Base-by-base conservation (phyloP, 2,113 vertebrate species). In the Eulacestoma nigropectus region DNA sequence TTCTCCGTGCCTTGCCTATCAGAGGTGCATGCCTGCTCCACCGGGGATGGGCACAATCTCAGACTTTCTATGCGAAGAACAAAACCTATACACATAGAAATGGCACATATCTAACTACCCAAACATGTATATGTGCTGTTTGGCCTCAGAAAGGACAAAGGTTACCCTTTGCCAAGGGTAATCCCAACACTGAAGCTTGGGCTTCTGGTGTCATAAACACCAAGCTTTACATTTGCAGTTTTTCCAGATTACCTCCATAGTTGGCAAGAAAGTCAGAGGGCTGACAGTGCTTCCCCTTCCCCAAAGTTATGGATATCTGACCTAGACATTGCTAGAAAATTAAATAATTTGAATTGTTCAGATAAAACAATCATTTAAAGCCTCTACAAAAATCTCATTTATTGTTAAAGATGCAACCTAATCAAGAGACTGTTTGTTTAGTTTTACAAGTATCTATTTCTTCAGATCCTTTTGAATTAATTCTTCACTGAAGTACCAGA, bases 11-110 rank as follows among this genome's bases (percentile, higher is more conserved):
- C 49, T 64, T 26, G 19, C 42, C 62, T 23, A 20, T 16, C 63
- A 27, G 33, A 63, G 44, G 13, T 1, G 4, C 1, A 0, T 3
- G 11, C 18, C 37, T 16, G 47, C 75, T 79, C 30, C 18, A 26
- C 47, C 0, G 0, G 1, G 5, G 16, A n/a, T 21, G 2, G 30
- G 21, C 33, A 68, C 7, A 26, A 33, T 13, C 74, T 41, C 8
- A 5, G 30, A 21, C 47, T n/a, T 69, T 56, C 68, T 5, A 46
- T 1, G 1, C 29, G 26, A 18, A 37, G 37, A 85, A 35, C 29
- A 84, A 82, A 90, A 47, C 27, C 14, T 32, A n/a, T 0, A 26
- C 10, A 41, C 1, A 5, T 6, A 75, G 18, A 56, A 76, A 29
- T 11, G 10, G 63, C 17, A 30, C 10, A 3, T 29, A 39, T 7